A percentile compares a stretch with the other conserved stretches of the same genome.
phyloP scores from a whole-genome alignment of 2,113 vertebrate genomes.

The Clarias batrachus region DNA sequence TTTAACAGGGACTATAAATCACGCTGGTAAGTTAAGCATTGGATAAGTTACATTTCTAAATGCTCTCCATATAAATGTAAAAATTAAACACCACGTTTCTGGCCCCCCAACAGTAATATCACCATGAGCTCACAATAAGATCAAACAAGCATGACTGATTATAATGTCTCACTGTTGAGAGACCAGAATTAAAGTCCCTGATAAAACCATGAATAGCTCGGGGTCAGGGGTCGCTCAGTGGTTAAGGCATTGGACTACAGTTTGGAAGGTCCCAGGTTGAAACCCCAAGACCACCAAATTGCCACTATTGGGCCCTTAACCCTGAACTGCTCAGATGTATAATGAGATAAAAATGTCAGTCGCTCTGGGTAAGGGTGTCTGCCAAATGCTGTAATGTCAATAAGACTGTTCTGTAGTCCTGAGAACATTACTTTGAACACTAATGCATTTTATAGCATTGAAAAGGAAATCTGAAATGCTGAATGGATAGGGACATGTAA shows the following conservation, averaged over 20 bases:
- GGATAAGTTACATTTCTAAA: background rate
- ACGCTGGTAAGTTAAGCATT: background rate
- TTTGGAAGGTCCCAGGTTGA: too few relatives aligned
- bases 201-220: too few relatives aligned
- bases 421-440: background rate
- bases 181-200: too few relatives aligned
- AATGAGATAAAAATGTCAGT: too few relatives aligned
- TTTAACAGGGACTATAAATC: background rate
- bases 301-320: too few relatives aligned
- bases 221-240: too few relatives aligned
- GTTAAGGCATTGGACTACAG: too few relatives aligned
- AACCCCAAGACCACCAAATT: too few relatives aligned
- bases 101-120: background rate
- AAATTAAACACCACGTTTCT: background rate
- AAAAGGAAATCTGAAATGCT: background rate
- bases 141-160: background rate
- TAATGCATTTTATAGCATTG: background rate
- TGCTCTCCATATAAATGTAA: background rate
- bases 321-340: too few relatives aligned
- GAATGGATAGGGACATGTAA: background rate
- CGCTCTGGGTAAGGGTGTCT: too few relatives aligned
- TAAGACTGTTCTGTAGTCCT: background rate
- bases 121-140: background rate
- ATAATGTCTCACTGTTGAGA: too few relatives aligned
- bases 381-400: background rate